A percentile compares a stretch with the other conserved stretches of the same genome.
Conservation (phyloP, 2,113 vertebrate species). For the Addax nasomaculatus region DNA sequence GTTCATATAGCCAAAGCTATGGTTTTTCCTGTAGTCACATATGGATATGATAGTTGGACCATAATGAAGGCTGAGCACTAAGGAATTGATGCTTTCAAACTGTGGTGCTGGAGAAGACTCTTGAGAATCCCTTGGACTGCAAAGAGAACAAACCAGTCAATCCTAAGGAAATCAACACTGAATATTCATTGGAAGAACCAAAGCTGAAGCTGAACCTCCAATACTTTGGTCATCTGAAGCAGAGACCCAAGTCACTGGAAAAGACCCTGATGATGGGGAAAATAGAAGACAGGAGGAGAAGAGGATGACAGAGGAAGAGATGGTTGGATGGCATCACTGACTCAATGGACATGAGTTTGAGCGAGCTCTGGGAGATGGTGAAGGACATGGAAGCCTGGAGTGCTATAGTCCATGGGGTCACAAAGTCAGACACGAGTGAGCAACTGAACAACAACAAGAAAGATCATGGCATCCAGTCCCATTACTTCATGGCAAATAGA, state of each 20-base stretch:
- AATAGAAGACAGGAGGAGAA: neutral
- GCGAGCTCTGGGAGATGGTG: neutral
- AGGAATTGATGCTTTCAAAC: neutral
- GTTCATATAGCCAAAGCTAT: neutral
- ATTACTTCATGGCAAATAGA: neutral
- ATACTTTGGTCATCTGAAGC: neutral
- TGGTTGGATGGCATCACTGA: neutral
- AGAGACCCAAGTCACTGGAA: neutral
- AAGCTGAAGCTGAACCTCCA: neutral
- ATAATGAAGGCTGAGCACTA: neutral
- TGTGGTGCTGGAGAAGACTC: neutral
- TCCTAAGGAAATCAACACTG: neutral
- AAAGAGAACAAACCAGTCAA: neutral
- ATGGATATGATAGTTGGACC: neutral
- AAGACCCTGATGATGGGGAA: neutral
- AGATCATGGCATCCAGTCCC: neutral
- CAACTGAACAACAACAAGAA: neutral
- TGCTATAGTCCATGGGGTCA: neutral
- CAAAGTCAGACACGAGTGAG: neutral
- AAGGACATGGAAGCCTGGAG: neutral
- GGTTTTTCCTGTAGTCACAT: neutral
- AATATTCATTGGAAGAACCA: neutral
- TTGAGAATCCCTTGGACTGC: neutral
- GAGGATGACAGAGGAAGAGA: neutral
- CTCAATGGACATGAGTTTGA: neutral